These are phyloP conservation scores for Columbina picui DNA, from an alignment of 2,113 vertebrate species.

Conservation along the genomic window DNA sequence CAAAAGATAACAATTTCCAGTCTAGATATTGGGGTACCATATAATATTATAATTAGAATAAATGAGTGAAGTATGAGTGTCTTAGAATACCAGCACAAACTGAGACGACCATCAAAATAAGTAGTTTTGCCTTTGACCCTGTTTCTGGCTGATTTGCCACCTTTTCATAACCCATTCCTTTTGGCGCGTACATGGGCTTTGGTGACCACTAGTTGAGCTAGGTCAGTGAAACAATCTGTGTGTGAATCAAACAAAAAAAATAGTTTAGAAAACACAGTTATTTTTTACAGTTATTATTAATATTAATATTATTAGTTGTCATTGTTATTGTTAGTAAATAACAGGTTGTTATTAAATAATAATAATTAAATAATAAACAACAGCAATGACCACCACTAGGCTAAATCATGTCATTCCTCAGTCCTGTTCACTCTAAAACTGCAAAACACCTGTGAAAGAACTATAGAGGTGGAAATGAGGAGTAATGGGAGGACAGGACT, in stretches of 20 bases:
- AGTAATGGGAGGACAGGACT: background rate
- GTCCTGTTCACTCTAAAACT: background rate
- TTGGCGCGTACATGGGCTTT: background rate
- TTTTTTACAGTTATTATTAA: background rate
- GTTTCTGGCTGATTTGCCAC: background rate
- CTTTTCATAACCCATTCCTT: background rate
- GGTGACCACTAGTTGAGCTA: background rate
- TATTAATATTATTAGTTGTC: background rate
- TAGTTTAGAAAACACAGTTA: background rate
- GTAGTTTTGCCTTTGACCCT: background rate
- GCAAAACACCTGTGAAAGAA: background rate
- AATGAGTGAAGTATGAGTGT: background rate
- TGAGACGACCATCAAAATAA: background rate
- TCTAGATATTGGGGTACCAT: background rate
- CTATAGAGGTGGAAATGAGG: background rate
- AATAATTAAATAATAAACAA: background rate
- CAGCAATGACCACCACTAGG: background rate
- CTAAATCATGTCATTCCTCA: background rate
- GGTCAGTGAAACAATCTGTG: background rate
- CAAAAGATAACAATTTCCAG: background rate
- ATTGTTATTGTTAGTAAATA: background rate
- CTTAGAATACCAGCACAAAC: background rate
- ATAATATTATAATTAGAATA: background rate
- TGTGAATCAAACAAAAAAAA: background rate
- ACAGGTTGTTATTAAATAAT: too few relatives aligned